Evolutionary conservation across 2,113 vertebrate genomes (phyloP), one percentile per base, ranked within the genome.

Genomic region (Odocoileus hemionus): DNA sequence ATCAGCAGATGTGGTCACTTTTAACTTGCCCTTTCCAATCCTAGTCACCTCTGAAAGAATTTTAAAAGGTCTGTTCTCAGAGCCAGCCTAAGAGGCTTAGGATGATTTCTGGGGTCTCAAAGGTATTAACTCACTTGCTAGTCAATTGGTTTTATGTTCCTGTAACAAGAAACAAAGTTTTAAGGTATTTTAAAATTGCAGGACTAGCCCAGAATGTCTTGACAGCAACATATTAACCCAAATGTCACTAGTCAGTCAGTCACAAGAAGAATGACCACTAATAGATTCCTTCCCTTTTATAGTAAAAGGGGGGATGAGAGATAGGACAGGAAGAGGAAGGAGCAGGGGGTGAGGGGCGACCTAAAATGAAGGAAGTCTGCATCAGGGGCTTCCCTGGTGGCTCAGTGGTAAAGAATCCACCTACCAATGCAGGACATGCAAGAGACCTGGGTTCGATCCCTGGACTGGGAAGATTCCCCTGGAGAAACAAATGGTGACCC

Each of bases 111-210:
- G 21, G 26, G 60, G 33, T 57, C 67, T 67, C 82, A 74, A 52
- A 3, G 21, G 25, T 7, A 94, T 82, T 97, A 36, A 78, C 36
- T 86, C 55, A 78, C 47, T 92, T 87, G 80, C 47, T 86, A 55
- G 11, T 85, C 92, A 55, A 95, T 36, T 85, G 84, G 39, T 64
- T 94, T 96, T 89, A 94, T 83, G 60, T 91, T 96, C 26, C 61
- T 67, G 0, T 36, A 92, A 82, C 19, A 94, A 96, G 82, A 88
- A 95, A 86, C 19, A 74, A 91, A 28, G n/a, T 30, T 39, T 91
- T 86, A 43, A 60, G 61, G 26, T 57, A 93, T 93, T 94, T 96
- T 70, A 79, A 95, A 93, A 61, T n/a, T 43, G 17, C 2, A 91
- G 82, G 52, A 33, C 67, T 58, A 58, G 70, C 33, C 25, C 82